Percentiles rank a stretch among this genome's conserved stretches.
phyloP scores from a whole-genome alignment of 92 coral and sea anemone species.

The Porites divaricata region DNA sequence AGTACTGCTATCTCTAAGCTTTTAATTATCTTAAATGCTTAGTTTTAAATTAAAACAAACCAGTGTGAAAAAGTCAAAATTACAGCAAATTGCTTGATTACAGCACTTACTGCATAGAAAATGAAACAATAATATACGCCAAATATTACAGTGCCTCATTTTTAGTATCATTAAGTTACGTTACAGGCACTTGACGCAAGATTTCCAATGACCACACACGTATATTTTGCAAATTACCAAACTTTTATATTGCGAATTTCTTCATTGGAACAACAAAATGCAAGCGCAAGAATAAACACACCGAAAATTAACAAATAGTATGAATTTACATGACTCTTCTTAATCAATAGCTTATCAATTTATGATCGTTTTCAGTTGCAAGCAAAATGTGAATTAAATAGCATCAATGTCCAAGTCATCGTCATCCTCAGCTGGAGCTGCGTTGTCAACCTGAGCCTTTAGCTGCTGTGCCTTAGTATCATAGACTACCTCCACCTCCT shows the following conservation, averaged over 20 bases:
- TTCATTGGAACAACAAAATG: background rate
- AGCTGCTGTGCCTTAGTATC: conserved; percentile 86
- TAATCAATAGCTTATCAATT: background rate
- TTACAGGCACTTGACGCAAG: background rate
- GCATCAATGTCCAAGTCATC: conserved; percentile 97
- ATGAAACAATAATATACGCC: background rate
- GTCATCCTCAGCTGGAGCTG: conserved; percentile 54
- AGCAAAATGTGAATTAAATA: conserved; percentile 49
- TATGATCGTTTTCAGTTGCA: background rate
- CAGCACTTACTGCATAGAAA: background rate
- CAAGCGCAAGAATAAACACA: background rate
- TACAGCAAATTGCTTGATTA: conserved; percentile 3
- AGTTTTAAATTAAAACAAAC: background rate
- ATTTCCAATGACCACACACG: background rate
- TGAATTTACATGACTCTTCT: background rate
- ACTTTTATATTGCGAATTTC: background rate
- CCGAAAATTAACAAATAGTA: background rate
- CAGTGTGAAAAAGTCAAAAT: background rate
- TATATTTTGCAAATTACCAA: background rate
- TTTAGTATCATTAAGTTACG: background rate
- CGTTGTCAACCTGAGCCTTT: conserved; percentile 55
- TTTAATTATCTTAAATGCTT: background rate
- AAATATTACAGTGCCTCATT: conserved; percentile 3
- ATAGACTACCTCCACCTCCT: conserved; percentile 89
- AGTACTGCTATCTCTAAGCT: background rate